Base-by-base conservation (phyloP, 2,888 invertebrate genomes). In the Agrenia bidenticulata region DNA sequence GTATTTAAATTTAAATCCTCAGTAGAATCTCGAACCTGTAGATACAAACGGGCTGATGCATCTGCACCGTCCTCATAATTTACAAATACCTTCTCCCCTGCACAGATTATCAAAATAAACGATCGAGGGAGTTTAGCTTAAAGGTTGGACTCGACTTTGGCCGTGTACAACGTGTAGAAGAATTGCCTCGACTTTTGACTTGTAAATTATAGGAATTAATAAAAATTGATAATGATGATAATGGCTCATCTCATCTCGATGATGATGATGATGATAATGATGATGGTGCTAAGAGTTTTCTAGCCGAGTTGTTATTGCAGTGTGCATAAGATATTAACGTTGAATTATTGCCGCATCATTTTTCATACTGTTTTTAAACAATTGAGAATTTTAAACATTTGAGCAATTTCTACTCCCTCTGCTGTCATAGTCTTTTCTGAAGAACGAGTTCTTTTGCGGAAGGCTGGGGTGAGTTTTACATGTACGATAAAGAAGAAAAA, bases 131-230 rank as follows among this genome's bases (percentile, higher is more conserved):
- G 45, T 45, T 15, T 45, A 19, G 15, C 5, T 5, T 5, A 19
- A 5, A 15, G 15, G 45, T 45, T 45, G 5, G 15, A 45, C n/a
- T 45, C 19, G 15, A 45, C 45, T 45, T 19, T 5, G n/a, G 39
- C 7, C n/a, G 5, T 45, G 5, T 45, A 45, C 45, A 45, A 45
- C 45, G 45, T 45, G 45, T 17, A 45, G 45, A 45, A 45, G 45
- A 45, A 45, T 45, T 45, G 45, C 19, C 45, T 45, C n/a, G n/a
- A 15, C 45, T 15, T 45, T 45, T 45, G 45, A 45, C 45, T 45
- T 15, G 5, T 45, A 45, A 45, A 45, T 45, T 45, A 45, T 45
- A 45, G 45, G 45, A 45, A 45, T 45, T 45, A 45, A 45, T 45
- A 45, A 45, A 45, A 45, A 45, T 45, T 45, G 45, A 19, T 45